Evolutionary conservation across 1,140 invertebrate species (phyloP).

Genomic region (Agrypnia vestita): DNA sequence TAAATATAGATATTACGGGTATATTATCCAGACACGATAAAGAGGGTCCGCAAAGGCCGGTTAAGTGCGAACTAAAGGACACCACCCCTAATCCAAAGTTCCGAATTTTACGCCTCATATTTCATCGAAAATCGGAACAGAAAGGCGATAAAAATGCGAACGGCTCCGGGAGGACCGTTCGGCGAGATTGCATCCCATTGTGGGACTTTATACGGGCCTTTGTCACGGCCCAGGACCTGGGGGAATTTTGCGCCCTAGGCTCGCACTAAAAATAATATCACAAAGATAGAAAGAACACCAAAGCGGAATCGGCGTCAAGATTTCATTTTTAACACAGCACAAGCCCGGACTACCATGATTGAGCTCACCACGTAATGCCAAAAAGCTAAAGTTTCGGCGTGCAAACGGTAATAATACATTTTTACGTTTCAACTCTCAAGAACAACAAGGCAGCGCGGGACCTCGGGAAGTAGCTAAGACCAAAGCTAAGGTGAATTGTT

Average conservation of each 20-base stretch:
- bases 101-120: conserved; percentile 29
- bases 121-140: conserved; percentile 31
- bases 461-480: too few relatives aligned
- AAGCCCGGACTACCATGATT: too few relatives aligned
- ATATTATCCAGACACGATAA: neutral
- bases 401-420: too few relatives aligned
- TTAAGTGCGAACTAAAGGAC: neutral
- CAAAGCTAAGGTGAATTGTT: too few relatives aligned
- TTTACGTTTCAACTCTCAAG: too few relatives aligned
- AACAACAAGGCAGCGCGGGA: too few relatives aligned
- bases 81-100: neutral
- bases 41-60: neutral
- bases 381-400: too few relatives aligned
- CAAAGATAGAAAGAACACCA: too few relatives aligned
- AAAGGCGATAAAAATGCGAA: conserved; percentile 41
- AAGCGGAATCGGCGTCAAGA: too few relatives aligned
- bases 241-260: conserved; percentile 6
- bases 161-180: conserved; percentile 1
- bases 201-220: neutral
- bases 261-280: neutral
- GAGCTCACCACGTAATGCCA: too few relatives aligned
- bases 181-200: conserved; percentile 33
- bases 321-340: too few relatives aligned
- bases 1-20: neutral
- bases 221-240: neutral